Conservation (phyloP, 64 coral and sea anemone species). For the Montipora efflorescens region DNA sequence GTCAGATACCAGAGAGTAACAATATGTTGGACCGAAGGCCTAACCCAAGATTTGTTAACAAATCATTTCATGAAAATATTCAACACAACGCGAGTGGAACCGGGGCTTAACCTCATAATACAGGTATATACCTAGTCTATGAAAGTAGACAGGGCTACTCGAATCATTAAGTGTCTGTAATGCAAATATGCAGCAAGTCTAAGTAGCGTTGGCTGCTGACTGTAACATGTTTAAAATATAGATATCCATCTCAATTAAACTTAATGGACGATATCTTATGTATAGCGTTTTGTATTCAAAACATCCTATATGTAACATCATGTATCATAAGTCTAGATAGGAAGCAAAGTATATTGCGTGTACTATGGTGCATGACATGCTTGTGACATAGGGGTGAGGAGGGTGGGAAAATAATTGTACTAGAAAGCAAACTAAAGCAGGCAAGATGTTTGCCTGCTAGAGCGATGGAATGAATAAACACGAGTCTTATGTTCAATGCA, state of each 20-base stretch:
- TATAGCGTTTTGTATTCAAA: too few species aligned
- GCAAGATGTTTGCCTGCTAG: background rate
- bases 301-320: too few species aligned
- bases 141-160: too few species aligned
- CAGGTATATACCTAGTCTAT: too few species aligned
- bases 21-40: background rate
- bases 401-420: background rate
- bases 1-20: background rate
- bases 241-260: background rate
- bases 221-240: background rate
- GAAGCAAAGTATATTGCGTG: background rate
- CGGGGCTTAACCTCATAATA: too few species aligned
- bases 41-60: background rate
- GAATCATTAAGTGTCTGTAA: too few species aligned
- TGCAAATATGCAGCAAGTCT: too few species aligned
- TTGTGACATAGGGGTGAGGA: background rate
- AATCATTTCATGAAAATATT: too few species aligned
- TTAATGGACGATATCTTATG: background rate
- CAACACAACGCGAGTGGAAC: too few species aligned
- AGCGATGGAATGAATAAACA: slow-evolving; percentile 1
- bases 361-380: slow-evolving; percentile 8
- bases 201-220: too few species aligned
- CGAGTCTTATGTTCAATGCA: background rate
- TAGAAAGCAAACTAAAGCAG: background rate
- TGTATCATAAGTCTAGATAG: too few species aligned